phyloP scores from a whole-genome alignment of 2,113 vertebrate species.

The Sander lucioperca region DNA sequence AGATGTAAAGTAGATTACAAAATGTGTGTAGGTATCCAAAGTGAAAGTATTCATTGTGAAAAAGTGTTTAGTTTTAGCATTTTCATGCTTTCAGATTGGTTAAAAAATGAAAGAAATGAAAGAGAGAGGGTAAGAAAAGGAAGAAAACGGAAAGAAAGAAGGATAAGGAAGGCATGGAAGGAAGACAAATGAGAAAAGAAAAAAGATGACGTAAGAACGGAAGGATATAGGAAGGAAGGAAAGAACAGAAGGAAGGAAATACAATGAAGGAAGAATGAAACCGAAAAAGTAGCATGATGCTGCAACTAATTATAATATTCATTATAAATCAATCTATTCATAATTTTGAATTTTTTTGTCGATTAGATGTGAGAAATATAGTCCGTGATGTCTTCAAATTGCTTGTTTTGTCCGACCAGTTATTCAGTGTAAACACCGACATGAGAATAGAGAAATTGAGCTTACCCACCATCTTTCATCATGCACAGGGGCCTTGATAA shows the following conservation, averaged over 20 bases:
- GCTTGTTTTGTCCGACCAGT: not conserved
- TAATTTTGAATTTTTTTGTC: not conserved
- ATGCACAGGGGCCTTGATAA: constrained; percentile 51
- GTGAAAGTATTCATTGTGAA: not conserved
- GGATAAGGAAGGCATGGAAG: not conserved
- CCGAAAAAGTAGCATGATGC: not conserved
- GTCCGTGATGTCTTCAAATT: not conserved
- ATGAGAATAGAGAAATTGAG: constrained; percentile 1
- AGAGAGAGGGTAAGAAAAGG: not conserved
- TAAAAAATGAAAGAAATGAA: not conserved
- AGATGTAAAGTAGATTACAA: not conserved
- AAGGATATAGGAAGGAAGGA: not conserved
- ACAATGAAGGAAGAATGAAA: not conserved
- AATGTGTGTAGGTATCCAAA: not conserved
- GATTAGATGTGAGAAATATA: not conserved
- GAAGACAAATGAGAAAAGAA: too few species aligned
- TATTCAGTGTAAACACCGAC: not conserved
- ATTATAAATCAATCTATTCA: not conserved
- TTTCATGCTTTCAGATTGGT: not conserved
- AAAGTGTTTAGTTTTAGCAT: not conserved
- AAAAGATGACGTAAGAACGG: not conserved
- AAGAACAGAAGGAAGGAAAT: not conserved
- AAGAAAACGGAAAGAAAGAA: not conserved
- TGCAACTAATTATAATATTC: not conserved
- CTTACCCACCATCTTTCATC: constrained; percentile 33